A percentile compares a stretch with the other conserved stretches of the same genome.
Evolutionary conservation across 2,888 invertebrate species (phyloP).

Genomic region (Cerastoderma edule): DNA sequence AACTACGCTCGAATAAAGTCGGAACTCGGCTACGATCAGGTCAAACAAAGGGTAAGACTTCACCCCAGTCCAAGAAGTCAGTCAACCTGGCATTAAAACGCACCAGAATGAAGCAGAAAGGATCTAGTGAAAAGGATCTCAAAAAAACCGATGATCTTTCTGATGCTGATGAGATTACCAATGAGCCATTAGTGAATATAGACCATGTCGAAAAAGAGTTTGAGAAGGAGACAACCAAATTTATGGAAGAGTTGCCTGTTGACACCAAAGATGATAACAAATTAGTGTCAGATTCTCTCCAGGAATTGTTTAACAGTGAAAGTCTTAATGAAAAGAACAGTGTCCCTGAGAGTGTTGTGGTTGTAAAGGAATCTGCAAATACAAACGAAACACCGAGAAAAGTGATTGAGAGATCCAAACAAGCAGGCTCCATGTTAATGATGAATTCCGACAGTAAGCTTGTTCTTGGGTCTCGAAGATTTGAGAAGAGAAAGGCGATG

Average conservation of each 20-base stretch:
- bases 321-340: slow-evolving; percentile 5
- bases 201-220: slow-evolving; percentile 14
- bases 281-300: neutral
- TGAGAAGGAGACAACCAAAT: slow-evolving; percentile 10
- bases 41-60: slow-evolving; percentile 31
- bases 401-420: slow-evolving; percentile 36
- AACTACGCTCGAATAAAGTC: slow-evolving; percentile 27
- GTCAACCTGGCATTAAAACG: slow-evolving; percentile 46
- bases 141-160: neutral
- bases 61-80: slow-evolving; percentile 40
- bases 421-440: slow-evolving; percentile 32
- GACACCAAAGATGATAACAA: neutral
- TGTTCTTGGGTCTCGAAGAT: slow-evolving; percentile 57
- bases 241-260: slow-evolving; percentile 10
- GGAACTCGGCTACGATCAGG: slow-evolving; percentile 39
- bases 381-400: slow-evolving; percentile 69
- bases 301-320: slow-evolving; percentile 15
- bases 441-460: slow-evolving; percentile 65
- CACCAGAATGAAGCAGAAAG: slow-evolving; percentile 26
- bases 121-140: neutral
- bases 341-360: neutral
- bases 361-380: slow-evolving; percentile 2
- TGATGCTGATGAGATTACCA: neutral
- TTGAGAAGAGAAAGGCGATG: slow-evolving; percentile 56
- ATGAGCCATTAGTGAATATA: slow-evolving; percentile 15